Base-by-base conservation (phyloP, 2,113 vertebrate species). In the Campylomormyrus numenius region DNA sequence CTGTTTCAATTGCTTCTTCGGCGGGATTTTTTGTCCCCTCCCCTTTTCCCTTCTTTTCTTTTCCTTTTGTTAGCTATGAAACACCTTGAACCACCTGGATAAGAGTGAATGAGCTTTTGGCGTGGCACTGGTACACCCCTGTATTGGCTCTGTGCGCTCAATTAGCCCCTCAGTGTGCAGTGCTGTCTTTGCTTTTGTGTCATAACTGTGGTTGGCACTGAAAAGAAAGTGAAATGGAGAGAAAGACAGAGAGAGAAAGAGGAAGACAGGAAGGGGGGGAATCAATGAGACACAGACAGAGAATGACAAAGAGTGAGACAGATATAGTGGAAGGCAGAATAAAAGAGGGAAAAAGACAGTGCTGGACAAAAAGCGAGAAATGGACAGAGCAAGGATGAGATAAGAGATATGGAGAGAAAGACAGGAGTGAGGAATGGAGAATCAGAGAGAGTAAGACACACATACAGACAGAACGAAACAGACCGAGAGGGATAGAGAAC, bases 1-100 rank as follows among this genome's bases (percentile, higher is more conserved):
- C 89, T 48, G 89, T 90, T 87, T 90, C 89, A 58, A 70, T 74
- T 84, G 53, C 52, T 70, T 48, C 58, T 66, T 88, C 56, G 58
- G 87, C 19, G 8, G 35, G 80, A 53, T 62, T 89, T 80, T 89
- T 89, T 49, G 39, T 84, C 39, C 46, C 45, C 89, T 50, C 80
- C 77, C 50, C 50, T 35, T 56, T 85, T 27, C 7, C 46, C 52
- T 53, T 85, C 48, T 85, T 90, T 85, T 85, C 85, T 87, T 49
- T n/a, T 87, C 27, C 83, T 49, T 90, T 66, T 90, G 66, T 45
- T 53, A 50, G 19, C 70, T 46, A 31, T 17, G 35, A 87, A 13
- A 87, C 53, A 56, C 46, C 58, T 45, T 74, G 85, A 39, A 90
- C 87, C 58, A 35, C 42, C n/a, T 46, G 85, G 50, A 70, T 66